These are phyloP conservation scores for Lepidocolaptes lacrymiger DNA, from an alignment of 2,797 vertebrate genomes.

Conservation along the genomic window DNA sequence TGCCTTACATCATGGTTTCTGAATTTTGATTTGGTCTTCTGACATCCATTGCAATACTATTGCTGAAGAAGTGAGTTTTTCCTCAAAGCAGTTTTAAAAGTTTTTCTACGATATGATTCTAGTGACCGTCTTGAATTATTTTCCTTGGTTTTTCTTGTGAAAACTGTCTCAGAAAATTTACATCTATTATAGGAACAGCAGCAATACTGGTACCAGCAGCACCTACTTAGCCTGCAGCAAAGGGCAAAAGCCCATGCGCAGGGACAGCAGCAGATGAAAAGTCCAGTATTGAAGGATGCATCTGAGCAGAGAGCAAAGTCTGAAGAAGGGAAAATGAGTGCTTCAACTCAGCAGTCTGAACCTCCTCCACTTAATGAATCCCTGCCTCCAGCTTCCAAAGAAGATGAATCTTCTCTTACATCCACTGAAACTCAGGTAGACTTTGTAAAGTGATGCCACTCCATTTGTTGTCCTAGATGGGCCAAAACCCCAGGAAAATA, in stretches of 20 bases:
- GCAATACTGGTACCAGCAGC: slow-evolving; percentile 96
- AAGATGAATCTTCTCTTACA: slow-evolving; percentile 84
- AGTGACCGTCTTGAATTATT: neutral
- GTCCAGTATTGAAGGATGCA: slow-evolving; percentile 61
- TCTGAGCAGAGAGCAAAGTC: slow-evolving; percentile 63
- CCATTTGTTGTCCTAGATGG: neutral
- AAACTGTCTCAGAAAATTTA: neutral
- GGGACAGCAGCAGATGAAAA: slow-evolving; percentile 71
- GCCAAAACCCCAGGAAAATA: neutral
- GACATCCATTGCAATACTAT: neutral
- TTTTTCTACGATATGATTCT: neutral
- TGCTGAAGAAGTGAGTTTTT: neutral
- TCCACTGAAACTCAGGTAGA: slow-evolving; percentile 85
- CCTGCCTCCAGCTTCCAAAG: slow-evolving; percentile 86
- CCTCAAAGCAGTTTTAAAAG: neutral
- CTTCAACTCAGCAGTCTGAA: slow-evolving; percentile 56
- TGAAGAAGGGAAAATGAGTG: slow-evolving; percentile 63
- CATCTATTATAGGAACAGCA: slow-evolving; percentile 87
- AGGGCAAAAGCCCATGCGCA: slow-evolving; percentile 84
- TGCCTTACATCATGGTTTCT: neutral
- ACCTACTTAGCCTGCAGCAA: slow-evolving; percentile 89
- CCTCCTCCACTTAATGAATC: slow-evolving; percentile 79
- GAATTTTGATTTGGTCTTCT: neutral
- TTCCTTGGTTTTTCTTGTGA: neutral
- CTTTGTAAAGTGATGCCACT: neutral